Conservation (phyloP, 1,140 invertebrate species). For the Goniozus legneri region DNA sequence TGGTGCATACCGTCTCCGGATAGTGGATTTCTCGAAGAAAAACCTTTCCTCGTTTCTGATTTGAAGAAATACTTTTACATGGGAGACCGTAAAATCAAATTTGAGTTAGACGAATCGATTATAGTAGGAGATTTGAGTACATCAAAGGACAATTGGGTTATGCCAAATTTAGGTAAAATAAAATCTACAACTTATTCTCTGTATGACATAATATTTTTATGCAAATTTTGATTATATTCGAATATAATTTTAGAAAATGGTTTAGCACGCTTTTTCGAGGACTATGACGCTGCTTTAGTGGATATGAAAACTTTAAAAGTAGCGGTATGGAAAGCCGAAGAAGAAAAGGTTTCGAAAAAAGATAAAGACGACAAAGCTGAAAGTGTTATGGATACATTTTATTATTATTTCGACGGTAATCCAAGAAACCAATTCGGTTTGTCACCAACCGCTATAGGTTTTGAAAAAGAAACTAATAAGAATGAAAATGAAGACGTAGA, state of each 20-base stretch:
- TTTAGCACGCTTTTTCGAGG: conserved; percentile 33
- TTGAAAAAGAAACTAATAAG: neutral
- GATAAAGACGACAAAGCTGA: conserved; percentile 14
- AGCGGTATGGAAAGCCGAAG: conserved; percentile 40
- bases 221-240: neutral
- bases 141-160: conserved; percentile 3
- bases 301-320: conserved; percentile 25
- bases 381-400: conserved; percentile 11
- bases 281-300: conserved; percentile 33
- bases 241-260: conserved; percentile 14
- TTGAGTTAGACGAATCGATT: conserved; percentile 33
- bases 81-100: conserved; percentile 31
- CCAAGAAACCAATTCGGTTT: conserved; percentile 22
- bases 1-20: conserved; percentile 28
- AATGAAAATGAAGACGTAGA: conserved; percentile 11
- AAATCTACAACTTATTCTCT: neutral
- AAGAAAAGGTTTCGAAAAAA: conserved; percentile 25
- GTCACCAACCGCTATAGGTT: neutral
- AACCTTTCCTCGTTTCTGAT: conserved; percentile 18
- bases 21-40: conserved; percentile 9
- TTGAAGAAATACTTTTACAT: conserved; percentile 36
- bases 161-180: conserved; percentile 14
- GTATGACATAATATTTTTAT: neutral
- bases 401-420: conserved; percentile 39
- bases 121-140: conserved; percentile 25